These are phyloP conservation scores for Pomatostomus ruficeps DNA, from an alignment of 2,113 vertebrate species.

Conservation along the genomic window DNA sequence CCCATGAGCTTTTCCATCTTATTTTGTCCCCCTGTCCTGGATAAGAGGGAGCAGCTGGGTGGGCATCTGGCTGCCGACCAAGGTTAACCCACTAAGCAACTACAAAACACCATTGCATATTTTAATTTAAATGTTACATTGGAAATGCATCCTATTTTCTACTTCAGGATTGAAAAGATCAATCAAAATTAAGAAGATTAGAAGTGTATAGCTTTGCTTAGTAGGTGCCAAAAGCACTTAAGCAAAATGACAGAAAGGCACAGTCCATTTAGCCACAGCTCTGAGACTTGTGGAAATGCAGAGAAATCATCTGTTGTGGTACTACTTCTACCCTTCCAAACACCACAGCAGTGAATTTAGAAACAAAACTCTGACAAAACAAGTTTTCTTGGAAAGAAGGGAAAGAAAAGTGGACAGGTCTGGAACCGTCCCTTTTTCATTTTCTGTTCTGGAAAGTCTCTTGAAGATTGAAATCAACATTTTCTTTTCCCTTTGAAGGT, in stretches of 20 bases:
- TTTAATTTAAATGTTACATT: background rate
- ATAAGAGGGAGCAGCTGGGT: background rate
- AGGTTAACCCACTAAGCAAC: background rate
- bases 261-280: background rate
- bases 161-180: constrained; percentile 13
- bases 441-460: background rate
- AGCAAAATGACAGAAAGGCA: background rate
- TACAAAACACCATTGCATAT: background rate
- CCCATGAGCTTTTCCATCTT: background rate
- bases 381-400: background rate
- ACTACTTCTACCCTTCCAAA: background rate
- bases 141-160: background rate
- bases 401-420: background rate
- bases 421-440: background rate
- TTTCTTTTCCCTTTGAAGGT: background rate
- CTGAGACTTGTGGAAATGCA: background rate
- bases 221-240: constrained; percentile 13
- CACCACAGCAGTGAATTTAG: background rate
- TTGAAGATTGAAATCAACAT: background rate
- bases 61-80: background rate
- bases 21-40: background rate
- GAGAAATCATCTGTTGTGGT: background rate
- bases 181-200: constrained; percentile 20
- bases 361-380: background rate
- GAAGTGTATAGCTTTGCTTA: background rate